Conservation (phyloP, 2,113 vertebrate species). For the Anser cygnoides region DNA sequence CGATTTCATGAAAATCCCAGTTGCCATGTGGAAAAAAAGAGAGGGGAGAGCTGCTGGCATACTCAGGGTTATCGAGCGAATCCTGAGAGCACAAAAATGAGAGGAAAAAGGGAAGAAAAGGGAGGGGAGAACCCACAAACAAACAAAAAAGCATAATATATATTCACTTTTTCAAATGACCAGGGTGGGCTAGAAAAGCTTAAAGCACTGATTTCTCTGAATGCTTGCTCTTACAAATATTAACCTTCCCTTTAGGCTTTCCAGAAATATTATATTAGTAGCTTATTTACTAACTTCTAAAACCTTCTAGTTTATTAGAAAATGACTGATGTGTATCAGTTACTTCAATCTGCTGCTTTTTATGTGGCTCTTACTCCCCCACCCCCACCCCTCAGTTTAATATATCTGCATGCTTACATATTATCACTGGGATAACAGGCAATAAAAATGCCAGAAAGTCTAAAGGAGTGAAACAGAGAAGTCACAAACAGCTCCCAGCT, state of each 20-base stretch:
- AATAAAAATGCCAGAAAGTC: conserved; percentile 78
- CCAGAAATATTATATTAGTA: background rate
- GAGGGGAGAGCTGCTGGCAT: background rate
- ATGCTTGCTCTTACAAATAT: background rate
- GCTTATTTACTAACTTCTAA: background rate
- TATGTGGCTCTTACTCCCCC: conserved; percentile 23
- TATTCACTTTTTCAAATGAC: background rate
- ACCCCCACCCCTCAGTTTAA: conserved; percentile 44
- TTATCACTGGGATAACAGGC: conserved; percentile 76
- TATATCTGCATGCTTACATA: conserved; percentile 68
- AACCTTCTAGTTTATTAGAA: background rate
- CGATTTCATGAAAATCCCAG: background rate
- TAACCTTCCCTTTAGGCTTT: background rate
- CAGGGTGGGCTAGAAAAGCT: background rate
- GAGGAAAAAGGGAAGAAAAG: background rate
- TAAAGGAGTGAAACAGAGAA: conserved; percentile 69
- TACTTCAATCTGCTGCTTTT: conserved; percentile 24
- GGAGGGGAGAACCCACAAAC: too few relatives aligned
- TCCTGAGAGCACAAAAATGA: background rate
- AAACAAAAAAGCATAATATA: background rate
- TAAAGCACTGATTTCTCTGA: background rate
- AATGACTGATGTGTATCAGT: conserved; percentile 7
- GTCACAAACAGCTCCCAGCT: conserved; percentile 73
- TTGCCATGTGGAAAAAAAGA: background rate
- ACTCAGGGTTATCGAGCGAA: background rate